phyloP scores from a whole-genome alignment of 2,797 vertebrate genomes.

The Argyrosomus regius region DNA sequence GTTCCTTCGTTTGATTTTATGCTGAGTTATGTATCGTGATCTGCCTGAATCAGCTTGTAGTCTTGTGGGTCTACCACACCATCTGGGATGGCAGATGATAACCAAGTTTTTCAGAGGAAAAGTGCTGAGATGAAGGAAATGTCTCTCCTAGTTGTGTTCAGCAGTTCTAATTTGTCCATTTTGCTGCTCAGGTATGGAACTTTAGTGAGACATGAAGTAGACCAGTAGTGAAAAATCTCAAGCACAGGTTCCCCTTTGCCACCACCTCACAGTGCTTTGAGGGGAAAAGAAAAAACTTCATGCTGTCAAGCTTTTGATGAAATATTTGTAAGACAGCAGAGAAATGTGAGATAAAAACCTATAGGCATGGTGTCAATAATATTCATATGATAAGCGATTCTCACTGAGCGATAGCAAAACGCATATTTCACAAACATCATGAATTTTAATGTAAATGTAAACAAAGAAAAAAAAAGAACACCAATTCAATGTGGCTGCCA shows the following conservation, averaged over 20 bases:
- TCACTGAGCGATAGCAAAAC: conserved; percentile 55
- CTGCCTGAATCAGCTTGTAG: conserved; percentile 75
- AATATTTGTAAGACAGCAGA: conserved; percentile 54
- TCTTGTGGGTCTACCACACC: conserved; percentile 77
- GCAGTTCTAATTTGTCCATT: conserved; percentile 70
- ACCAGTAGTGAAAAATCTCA: conserved; percentile 33
- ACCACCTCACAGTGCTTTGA: conserved; percentile 31
- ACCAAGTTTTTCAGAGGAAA: conserved; percentile 68
- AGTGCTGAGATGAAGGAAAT: conserved; percentile 71
- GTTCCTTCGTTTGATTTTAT: conserved; percentile 66
- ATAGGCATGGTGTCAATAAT: conserved; percentile 59
- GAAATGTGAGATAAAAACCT: conserved; percentile 49
- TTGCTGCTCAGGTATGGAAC: conserved; percentile 62
- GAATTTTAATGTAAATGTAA: conserved; percentile 76
- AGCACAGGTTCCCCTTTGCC: conserved; percentile 19
- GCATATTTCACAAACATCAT: conserved; percentile 60
- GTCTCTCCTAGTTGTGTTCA: conserved; percentile 72
- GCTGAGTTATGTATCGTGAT: conserved; percentile 72
- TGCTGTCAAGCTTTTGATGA: conserved; percentile 59
- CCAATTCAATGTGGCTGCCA: conserved; percentile 70
- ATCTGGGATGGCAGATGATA: conserved; percentile 82
- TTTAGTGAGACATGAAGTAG: conserved; percentile 37
- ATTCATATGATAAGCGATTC: conserved; percentile 55
- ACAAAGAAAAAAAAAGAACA: conserved; percentile 72
- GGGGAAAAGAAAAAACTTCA: conserved; percentile 16